Conservation (phyloP, 1,140 invertebrate species). For the Bombus impatiens region DNA sequence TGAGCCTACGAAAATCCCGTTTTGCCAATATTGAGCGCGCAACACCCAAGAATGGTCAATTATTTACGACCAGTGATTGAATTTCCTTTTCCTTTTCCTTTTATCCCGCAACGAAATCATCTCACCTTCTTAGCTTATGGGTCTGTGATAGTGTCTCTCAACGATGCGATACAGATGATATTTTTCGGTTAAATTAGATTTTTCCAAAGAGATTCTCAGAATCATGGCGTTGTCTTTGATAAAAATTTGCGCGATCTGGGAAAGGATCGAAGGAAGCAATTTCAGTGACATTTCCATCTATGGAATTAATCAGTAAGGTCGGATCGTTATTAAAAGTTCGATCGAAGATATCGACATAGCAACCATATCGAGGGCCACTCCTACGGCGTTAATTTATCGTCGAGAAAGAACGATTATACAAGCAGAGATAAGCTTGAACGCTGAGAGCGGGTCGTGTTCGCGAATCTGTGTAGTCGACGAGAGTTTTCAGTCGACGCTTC, state of each 20-base stretch:
- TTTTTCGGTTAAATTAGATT: too few relatives aligned
- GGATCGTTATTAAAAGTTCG: neutral
- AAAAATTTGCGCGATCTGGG: neutral
- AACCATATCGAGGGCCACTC: conserved; percentile 9
- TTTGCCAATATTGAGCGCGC: conserved; percentile 59
- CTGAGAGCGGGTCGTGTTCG: conserved; percentile 35
- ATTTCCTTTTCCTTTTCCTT: conserved; percentile 7
- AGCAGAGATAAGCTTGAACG: conserved; percentile 27
- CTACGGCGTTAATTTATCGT: conserved; percentile 46
- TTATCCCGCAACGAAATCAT: neutral
- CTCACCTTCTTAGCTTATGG: too few relatives aligned
- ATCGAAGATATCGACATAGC: neutral
- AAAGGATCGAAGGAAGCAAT: neutral
- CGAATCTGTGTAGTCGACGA: conserved; percentile 30
- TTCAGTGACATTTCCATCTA: neutral
- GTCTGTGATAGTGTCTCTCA: too few relatives aligned
- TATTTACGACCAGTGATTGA: conserved; percentile 58
- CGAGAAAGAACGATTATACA: conserved; percentile 16
- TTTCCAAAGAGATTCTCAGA: too few relatives aligned
- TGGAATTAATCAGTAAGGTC: neutral
- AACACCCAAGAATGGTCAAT: conserved; percentile 45
- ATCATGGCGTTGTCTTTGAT: too few relatives aligned
- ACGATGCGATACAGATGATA: too few relatives aligned
- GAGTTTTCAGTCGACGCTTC: conserved; percentile 44
- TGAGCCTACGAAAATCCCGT: conserved; percentile 64